phyloP scores from a whole-genome alignment of 2,797 vertebrate genomes.

The Luscinia megarhynchos region DNA sequence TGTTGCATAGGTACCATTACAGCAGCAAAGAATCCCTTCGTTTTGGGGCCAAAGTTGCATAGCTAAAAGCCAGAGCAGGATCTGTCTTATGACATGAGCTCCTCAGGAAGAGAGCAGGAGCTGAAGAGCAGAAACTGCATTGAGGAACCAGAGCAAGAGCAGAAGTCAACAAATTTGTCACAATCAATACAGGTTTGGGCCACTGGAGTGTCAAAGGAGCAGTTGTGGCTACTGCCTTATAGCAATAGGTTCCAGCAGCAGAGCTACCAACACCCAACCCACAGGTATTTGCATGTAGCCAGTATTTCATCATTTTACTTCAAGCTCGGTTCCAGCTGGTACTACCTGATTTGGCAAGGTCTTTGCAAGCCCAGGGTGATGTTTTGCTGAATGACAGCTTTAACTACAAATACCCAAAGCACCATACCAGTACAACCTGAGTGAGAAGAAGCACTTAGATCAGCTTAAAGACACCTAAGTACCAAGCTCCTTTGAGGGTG shows the following conservation, averaged over 20 bases:
- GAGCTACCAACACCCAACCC: not conserved
- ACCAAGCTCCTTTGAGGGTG: not conserved
- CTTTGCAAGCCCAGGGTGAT: not conserved
- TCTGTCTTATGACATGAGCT: not conserved
- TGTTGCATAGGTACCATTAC: not conserved
- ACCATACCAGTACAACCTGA: not conserved
- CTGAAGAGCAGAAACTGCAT: not conserved
- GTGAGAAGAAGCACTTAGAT: not conserved
- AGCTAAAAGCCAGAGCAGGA: not conserved
- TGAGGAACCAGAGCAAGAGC: not conserved
- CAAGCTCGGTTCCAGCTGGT: not conserved
- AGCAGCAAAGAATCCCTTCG: not conserved
- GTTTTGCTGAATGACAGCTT: not conserved
- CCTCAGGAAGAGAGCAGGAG: not conserved
- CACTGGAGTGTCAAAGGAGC: not conserved
- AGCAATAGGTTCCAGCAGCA: not conserved
- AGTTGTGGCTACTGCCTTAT: not conserved
- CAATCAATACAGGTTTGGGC: not conserved
- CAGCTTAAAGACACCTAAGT: not conserved
- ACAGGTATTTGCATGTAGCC: not conserved
- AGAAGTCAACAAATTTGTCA: not conserved
- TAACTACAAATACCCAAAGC: not conserved
- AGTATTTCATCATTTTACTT: not conserved
- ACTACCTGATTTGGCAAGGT: constrained; percentile 1
- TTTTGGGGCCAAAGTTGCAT: not conserved